phyloP scores from a whole-genome alignment of 2,888 invertebrate species.

The Caenorhabditis angaria region DNA sequence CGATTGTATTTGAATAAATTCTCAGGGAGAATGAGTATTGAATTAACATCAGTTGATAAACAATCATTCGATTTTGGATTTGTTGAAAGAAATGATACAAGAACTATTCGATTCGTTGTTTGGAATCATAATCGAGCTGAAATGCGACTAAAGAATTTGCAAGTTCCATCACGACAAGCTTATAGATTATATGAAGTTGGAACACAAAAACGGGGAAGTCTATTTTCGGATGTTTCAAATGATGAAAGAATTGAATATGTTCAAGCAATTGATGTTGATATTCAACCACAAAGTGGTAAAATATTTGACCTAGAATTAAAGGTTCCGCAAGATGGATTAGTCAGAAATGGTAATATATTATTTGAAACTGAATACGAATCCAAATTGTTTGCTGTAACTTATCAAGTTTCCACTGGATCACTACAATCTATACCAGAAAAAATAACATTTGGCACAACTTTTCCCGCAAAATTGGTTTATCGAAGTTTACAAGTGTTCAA shows the following conservation, averaged over 20 bases:
- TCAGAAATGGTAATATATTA: constrained; percentile 32
- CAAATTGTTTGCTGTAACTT: constrained; percentile 42
- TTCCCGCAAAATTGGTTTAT: constrained; percentile 56
- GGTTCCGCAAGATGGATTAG: constrained; percentile 76
- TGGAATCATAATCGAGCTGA: constrained; percentile 83
- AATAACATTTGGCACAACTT: constrained; percentile 50
- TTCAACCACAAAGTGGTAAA: constrained; percentile 75
- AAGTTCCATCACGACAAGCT: constrained; percentile 44
- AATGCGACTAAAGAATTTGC: constrained; percentile 76
- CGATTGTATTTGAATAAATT: constrained; percentile 73
- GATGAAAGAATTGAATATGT: constrained; percentile 38
- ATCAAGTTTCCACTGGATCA: constrained; percentile 45
- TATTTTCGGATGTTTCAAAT: constrained; percentile 34
- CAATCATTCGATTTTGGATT: constrained; percentile 76
- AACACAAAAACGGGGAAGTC: constrained; percentile 17
- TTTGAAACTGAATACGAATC: constrained; percentile 51
- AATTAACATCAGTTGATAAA: constrained; percentile 71
- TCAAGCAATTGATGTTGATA: constrained; percentile 54
- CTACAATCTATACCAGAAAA: constrained; percentile 83
- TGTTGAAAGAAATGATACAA: constrained; percentile 76
- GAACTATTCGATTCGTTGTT: constrained; percentile 81
- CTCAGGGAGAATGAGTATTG: constrained; percentile 64
- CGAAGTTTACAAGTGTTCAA: constrained; percentile 76
- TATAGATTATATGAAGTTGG: constrained; percentile 67
- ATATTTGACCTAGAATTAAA: constrained; percentile 81